Evolutionary conservation across 2,797 vertebrate genomes (phyloP), one percentile per base, ranked within the genome.

Genomic region (Phalloptychus januarius): DNA sequence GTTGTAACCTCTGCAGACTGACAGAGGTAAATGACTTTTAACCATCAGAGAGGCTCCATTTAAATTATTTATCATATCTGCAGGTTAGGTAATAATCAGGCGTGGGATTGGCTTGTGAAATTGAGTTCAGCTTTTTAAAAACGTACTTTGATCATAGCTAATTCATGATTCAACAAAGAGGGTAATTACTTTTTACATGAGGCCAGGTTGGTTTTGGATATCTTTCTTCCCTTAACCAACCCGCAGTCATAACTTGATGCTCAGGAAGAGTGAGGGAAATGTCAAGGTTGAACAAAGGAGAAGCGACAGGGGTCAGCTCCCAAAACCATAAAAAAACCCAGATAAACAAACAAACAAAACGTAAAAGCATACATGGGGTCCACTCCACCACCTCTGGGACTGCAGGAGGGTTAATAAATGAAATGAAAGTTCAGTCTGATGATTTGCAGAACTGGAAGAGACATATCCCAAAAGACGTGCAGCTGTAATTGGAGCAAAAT

Each of bases 61-160:
- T 31, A 63, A 63, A 63, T 31, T 16, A 63, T 63, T 36, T 63
- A 58, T 58, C 13, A 31, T 31, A 63, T 31, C 58, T 63, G 58
- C 58, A 63, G 7, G 58, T 63, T 16, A 36, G 28, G 15, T 36
- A 63, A 63, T 63, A 20, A 36, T 36, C 61, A 20, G 61, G 61
- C 61, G 2, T 36, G 58, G 54, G 54, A 28, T 31, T 31, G 56
- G 28, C 56, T 16, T 61, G 28, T 33, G n/a, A 61, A 61, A 61
- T 61, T 61, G 56, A 61, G 36, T 12, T 67, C 63, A 38, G 63
- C 31, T 63, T 63, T 67, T 40, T 65, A n/a, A 58, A 58, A 58
- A n/a, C 31, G 54, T 31, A n/a, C 28, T 58, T 67, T 40, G 12
- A 67, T 67, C 63, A 67, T 12, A 38, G 36, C 4, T 12, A 67